Conservation (phyloP, 2,888 invertebrate genomes). For the Furcula furcula region DNA sequence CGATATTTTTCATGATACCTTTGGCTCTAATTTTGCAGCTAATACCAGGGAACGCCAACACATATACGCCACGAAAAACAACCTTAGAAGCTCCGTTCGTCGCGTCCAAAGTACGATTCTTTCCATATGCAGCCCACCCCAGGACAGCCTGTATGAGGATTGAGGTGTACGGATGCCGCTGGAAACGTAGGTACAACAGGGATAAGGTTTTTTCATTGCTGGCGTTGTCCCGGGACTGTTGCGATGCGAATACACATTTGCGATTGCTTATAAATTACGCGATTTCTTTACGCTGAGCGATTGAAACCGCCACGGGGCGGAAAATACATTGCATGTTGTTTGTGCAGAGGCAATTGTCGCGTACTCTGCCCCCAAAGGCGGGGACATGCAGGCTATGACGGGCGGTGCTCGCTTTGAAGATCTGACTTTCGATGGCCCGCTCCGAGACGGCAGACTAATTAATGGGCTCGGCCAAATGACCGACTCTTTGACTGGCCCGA, state of each 20-base stretch:
- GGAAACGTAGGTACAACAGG: constrained; percentile 75
- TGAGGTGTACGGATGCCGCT: constrained; percentile 92
- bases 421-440: constrained; percentile 89
- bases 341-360: constrained; percentile 84
- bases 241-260: constrained; percentile 41
- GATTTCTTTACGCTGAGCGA: constrained; percentile 37
- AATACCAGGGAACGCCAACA: constrained; percentile 88
- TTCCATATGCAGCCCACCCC: constrained; percentile 92
- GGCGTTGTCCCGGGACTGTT: constrained; percentile 52
- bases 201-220: constrained; percentile 39
- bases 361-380: constrained; percentile 86
- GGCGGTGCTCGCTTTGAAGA: constrained; percentile 88
- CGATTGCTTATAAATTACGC: constrained; percentile 29
- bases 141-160: constrained; percentile 96
- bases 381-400: constrained; percentile 82
- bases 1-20: too few species aligned
- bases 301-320: constrained; percentile 45
- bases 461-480: constrained; percentile 92
- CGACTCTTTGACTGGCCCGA: constrained; percentile 87
- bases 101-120: constrained; percentile 92
- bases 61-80: constrained; percentile 86
- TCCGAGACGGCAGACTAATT: constrained; percentile 76
- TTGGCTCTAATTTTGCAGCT: constrained; percentile 84
- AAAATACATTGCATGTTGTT: constrained; percentile 41
- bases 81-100: constrained; percentile 91